These are phyloP conservation scores for Eueides isabella DNA, from an alignment of 1,140 invertebrate species.

Conservation along the genomic window DNA sequence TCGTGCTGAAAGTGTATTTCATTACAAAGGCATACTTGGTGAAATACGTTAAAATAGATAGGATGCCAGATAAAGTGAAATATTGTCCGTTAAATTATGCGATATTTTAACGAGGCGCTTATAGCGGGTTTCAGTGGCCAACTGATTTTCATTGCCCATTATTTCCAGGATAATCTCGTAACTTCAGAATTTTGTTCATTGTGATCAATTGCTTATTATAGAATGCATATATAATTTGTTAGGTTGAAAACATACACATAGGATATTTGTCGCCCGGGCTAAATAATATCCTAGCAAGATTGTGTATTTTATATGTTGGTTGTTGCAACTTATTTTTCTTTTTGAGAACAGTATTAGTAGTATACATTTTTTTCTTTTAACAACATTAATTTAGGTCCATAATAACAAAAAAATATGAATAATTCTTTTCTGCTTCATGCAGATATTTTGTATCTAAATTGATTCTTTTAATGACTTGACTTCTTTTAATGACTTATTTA, in stretches of 20 bases:
- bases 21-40: constrained; percentile 5
- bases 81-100: constrained; percentile 11
- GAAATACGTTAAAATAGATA: constrained; percentile 14
- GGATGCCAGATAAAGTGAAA: constrained; percentile 13
- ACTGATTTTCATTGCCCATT: constrained; percentile 19
- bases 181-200: constrained; percentile 13
- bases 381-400: too few relatives aligned
- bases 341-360: too few relatives aligned
- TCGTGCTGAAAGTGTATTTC: neutral
- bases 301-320: too few relatives aligned
- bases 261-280: too few relatives aligned
- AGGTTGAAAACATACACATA: neutral
- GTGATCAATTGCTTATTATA: constrained; percentile 8
- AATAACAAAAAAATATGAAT: too few relatives aligned
- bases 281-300: too few relatives aligned
- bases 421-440: too few relatives aligned
- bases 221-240: neutral
- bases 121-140: constrained; percentile 8
- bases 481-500: too few relatives aligned
- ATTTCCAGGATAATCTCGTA: constrained; percentile 15
- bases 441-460: too few relatives aligned
- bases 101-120: constrained; percentile 17
- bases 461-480: too few relatives aligned
- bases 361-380: too few relatives aligned
- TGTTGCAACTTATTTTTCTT: too few relatives aligned